These are phyloP conservation scores for Ctenopoma multispine DNA, from an alignment of 2,797 vertebrate genomes.

Conservation along the genomic window DNA sequence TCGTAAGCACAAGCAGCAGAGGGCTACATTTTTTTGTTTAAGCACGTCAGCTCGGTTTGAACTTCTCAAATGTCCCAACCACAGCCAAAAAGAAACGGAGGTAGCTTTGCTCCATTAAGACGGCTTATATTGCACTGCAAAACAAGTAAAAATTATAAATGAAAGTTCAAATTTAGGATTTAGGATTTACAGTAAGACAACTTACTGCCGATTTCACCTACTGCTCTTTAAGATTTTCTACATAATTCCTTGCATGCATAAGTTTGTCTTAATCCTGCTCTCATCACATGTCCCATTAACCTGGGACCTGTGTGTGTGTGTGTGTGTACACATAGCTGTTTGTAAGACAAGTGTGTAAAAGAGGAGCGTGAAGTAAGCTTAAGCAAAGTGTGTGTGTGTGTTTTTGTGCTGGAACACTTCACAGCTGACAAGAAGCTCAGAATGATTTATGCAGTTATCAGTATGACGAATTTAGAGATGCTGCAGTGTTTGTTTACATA, in stretches of 20 bases:
- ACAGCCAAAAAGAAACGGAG: not conserved
- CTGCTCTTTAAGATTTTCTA: not conserved
- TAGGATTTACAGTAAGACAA: not conserved
- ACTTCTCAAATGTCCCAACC: slow-evolving; percentile 11
- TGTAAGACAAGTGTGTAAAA: slow-evolving; percentile 13
- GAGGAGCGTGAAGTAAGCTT: slow-evolving; percentile 13
- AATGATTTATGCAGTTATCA: slow-evolving; percentile 33
- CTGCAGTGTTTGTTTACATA: slow-evolving; percentile 28
- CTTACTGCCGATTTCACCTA: not conserved
- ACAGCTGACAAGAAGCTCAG: slow-evolving; percentile 10
- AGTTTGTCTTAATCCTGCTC: slow-evolving; percentile 42
- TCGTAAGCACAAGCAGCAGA: slow-evolving; percentile 13
- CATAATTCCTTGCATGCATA: slow-evolving; percentile 25
- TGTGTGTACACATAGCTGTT: slow-evolving; percentile 24
- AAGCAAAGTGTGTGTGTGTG: slow-evolving; percentile 13
- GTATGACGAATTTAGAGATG: slow-evolving; percentile 5
- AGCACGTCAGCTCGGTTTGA: not conserved
- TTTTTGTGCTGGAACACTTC: slow-evolving; percentile 14
- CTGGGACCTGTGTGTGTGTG: slow-evolving; percentile 20
- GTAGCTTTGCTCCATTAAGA: not conserved
- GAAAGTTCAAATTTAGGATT: slow-evolving; percentile 8
- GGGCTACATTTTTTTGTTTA: not conserved
- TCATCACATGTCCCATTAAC: slow-evolving; percentile 40
- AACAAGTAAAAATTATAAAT: too few relatives aligned
- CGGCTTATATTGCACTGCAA: not conserved